Conservation (phyloP, 2,113 vertebrate species). For the Solea solea region DNA sequence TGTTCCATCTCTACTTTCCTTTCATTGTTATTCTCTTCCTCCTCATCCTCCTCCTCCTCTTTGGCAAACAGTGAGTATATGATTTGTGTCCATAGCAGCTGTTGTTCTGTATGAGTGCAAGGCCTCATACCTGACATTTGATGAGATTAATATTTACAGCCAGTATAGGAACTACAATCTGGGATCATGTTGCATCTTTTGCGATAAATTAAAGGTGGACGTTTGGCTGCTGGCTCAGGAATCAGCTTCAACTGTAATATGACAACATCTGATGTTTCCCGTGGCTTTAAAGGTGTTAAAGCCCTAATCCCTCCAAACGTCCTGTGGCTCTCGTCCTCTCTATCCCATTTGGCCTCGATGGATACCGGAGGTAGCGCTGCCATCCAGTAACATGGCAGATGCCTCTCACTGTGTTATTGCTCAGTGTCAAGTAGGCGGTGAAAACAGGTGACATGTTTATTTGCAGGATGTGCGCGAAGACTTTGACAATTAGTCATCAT, state of each 20-base stretch:
- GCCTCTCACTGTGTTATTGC: constrained; percentile 68
- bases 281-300: background rate
- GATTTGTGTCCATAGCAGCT: constrained; percentile 35
- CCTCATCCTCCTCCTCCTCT: background rate
- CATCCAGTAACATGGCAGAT: constrained; percentile 59
- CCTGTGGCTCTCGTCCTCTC: constrained; percentile 19
- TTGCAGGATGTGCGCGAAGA: constrained; percentile 49
- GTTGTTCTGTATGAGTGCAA: constrained; percentile 21
- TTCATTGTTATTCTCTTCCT: constrained; percentile 13
- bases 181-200: background rate
- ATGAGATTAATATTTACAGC: constrained; percentile 5
- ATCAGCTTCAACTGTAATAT: background rate
- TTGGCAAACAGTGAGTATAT: constrained; percentile 14
- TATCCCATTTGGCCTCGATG: constrained; percentile 16
- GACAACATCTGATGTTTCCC: constrained; percentile 10
- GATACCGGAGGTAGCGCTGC: constrained; percentile 19
- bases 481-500: constrained; percentile 67
- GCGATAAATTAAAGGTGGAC: background rate
- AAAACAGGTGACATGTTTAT: constrained; percentile 75
- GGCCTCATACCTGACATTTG: constrained; percentile 21
- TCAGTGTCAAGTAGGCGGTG: constrained; percentile 74
- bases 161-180: too few relatives aligned
- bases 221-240: background rate
- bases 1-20: constrained; percentile 5
- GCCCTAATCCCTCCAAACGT: constrained; percentile 13